phyloP scores from a whole-genome alignment of 2,113 vertebrate species.

The Xerus inauris region DNA sequence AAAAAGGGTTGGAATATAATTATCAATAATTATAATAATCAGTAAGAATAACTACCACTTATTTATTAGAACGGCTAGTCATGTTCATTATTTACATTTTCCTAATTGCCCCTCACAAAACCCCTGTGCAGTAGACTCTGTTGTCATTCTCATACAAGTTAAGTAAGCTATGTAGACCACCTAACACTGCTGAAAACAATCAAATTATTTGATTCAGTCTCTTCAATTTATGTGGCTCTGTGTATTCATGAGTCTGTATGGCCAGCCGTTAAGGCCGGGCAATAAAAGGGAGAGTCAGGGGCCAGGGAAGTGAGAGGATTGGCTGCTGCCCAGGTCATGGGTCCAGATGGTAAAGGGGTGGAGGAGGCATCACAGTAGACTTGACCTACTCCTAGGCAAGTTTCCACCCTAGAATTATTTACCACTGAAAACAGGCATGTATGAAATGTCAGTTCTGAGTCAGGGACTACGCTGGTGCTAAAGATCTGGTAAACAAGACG shows the following conservation, averaged over 20 bases:
- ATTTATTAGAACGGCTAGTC: not conserved
- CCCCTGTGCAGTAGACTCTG: not conserved
- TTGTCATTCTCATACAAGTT: not conserved
- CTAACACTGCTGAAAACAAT: not conserved
- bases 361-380: not conserved
- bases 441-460: not conserved
- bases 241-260: not conserved
- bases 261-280: not conserved
- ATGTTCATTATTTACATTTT: not conserved
- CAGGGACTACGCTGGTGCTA: not conserved
- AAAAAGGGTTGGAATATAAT: not conserved
- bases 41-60: not conserved
- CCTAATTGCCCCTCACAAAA: not conserved
- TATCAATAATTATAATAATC: constrained; percentile 19
- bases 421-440: not conserved
- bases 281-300: not conserved
- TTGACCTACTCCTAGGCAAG: not conserved
- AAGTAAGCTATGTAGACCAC: not conserved
- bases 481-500: not conserved
- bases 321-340: not conserved
- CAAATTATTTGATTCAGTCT: not conserved
- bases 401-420: not conserved
- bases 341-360: not conserved
- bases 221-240: not conserved
- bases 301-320: not conserved